Evolutionary conservation across 1,140 invertebrate species (phyloP).

Genomic region (Leptoteleia sp.): DNA sequence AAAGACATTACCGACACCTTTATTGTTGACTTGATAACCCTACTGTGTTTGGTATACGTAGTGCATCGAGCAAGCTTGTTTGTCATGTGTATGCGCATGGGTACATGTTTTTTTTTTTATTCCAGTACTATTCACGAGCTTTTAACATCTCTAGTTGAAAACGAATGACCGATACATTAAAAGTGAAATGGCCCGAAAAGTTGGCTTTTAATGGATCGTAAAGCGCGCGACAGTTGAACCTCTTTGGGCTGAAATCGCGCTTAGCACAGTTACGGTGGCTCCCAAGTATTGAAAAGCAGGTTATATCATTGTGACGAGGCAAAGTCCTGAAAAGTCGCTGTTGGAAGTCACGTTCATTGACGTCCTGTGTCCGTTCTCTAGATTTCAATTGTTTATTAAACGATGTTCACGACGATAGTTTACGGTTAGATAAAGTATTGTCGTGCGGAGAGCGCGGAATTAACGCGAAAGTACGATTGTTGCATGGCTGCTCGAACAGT

Average conservation of each 20-base stretch:
- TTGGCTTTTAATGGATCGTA: conserved; percentile 21
- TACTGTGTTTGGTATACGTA: background rate
- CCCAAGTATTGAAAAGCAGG: too few species aligned
- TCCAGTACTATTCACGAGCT: conserved; percentile 30
- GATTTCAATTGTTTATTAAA: conserved; percentile 10
- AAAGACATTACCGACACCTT: background rate
- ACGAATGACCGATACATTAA: conserved; percentile 13
- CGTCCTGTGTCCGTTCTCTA: conserved; percentile 34
- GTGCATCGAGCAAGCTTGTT: conserved; percentile 25
- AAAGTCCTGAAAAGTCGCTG: too few species aligned
- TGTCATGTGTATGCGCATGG: conserved; percentile 11
- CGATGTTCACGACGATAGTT: conserved; percentile 24
- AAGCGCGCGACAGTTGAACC: conserved; percentile 11
- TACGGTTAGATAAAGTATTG: conserved; percentile 8
- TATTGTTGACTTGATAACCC: background rate
- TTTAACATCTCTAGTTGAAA: conserved; percentile 41
- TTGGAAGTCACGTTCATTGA: conserved; percentile 35
- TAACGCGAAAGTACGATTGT: conserved; percentile 58
- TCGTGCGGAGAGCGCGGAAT: background rate
- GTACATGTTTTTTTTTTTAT: conserved; percentile 34
- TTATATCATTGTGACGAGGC: too few species aligned
- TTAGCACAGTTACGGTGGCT: conserved; percentile 26
- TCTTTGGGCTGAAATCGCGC: conserved; percentile 32
- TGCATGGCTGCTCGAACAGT: conserved; percentile 74
- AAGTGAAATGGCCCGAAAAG: conserved; percentile 9